These are phyloP conservation scores for Pongo abelii DNA, from an alignment of 2,113 vertebrate genomes.

Conservation along the genomic window DNA sequence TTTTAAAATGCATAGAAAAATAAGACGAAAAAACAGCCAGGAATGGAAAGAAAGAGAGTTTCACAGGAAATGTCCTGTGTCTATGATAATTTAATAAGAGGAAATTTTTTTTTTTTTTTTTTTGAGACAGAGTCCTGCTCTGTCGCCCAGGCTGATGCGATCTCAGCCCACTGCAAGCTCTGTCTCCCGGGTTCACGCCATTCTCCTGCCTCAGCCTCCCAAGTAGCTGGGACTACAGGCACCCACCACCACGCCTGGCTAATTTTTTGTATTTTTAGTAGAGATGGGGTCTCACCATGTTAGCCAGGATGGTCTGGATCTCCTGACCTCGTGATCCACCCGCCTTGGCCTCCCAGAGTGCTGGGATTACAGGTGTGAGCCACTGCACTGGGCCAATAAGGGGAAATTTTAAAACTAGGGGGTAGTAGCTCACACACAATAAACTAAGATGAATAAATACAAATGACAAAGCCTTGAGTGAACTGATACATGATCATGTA, in stretches of 20 bases:
- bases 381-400: not conserved
- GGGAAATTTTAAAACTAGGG: not conserved
- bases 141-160: no score
- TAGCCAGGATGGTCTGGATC: no score
- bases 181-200: no score
- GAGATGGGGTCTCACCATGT: no score
- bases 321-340: no score
- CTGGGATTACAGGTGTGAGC: no score
- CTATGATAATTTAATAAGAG: not conserved
- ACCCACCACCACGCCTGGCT: accelerated
- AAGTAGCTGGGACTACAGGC: no score
- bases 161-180: no score
- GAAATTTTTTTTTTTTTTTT: not conserved
- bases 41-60: not conserved
- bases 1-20: not conserved
- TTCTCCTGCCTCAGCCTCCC: no score
- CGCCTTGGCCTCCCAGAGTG: no score
- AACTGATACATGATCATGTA: not conserved
- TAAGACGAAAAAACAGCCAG: not conserved
- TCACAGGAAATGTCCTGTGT: not conserved
- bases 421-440: not conserved
- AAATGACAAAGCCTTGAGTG: not conserved
- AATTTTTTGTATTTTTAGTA: no score
- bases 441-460: not conserved
- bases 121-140: no score